Percentiles rank a stretch among this genome's conserved stretches.
Evolutionary conservation across 2,888 invertebrate species (phyloP).

Genomic region (Parapristionchus giblindavisi): DNA sequence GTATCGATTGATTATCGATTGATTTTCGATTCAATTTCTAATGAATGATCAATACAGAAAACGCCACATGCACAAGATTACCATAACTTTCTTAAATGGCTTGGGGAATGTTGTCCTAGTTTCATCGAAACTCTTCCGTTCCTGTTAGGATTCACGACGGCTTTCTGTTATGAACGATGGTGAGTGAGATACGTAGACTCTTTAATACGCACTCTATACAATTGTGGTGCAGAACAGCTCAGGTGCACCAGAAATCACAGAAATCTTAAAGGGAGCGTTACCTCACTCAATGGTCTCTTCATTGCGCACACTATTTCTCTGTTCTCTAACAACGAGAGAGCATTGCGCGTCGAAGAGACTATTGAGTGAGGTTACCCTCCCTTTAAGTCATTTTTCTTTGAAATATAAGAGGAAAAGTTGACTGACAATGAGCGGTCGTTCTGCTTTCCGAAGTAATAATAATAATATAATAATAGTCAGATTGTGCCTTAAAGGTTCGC

Average conservation of each 20-base stretch:
- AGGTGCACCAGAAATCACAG: too few relatives aligned
- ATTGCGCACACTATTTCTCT: not conserved
- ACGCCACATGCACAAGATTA: not conserved
- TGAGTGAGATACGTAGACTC: too few relatives aligned
- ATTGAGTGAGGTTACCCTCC: too few relatives aligned
- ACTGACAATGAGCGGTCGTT: too few relatives aligned
- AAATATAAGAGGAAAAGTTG: too few relatives aligned
- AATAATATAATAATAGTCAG: not conserved
- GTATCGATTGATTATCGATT: not conserved
- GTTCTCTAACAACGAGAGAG: too few relatives aligned
- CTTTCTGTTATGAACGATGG: slow-evolving; percentile 23
- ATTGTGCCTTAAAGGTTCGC: slow-evolving; percentile 15
- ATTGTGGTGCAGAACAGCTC: too few relatives aligned
- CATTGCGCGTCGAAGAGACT: too few relatives aligned
- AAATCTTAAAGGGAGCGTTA: too few relatives aligned
- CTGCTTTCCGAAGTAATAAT: too few relatives aligned
- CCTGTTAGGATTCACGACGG: slow-evolving; percentile 26
- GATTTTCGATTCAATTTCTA: not conserved
- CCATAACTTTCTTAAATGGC: slow-evolving; percentile 18
- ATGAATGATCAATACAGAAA: slow-evolving; percentile 22
- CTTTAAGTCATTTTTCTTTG: too few relatives aligned
- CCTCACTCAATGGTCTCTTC: not conserved
- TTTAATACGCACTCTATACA: too few relatives aligned
- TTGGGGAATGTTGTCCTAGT: not conserved
- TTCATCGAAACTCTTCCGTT: slow-evolving; percentile 32